A percentile compares a stretch with the other conserved stretches of the same genome.
Evolutionary conservation across 2,888 invertebrate genomes (phyloP).

Genomic region (Dermolepida albohirtum): DNA sequence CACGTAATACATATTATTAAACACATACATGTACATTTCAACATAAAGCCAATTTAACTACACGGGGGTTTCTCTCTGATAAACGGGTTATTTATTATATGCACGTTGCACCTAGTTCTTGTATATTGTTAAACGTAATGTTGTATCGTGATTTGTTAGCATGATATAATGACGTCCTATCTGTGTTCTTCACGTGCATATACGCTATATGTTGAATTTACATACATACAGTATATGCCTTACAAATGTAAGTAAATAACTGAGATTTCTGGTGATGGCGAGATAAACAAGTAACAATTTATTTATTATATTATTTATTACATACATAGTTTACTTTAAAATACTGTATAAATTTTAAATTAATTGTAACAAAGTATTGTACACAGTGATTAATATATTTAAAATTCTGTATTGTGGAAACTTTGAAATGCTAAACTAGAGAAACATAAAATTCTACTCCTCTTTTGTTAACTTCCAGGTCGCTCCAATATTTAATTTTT

Average conservation of each 20-base stretch:
- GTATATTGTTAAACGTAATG: slow-evolving; percentile 52
- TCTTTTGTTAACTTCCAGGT: too few relatives aligned
- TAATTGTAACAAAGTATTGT: too few relatives aligned
- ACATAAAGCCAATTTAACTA: slow-evolving; percentile 12
- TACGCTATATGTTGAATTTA: too few relatives aligned
- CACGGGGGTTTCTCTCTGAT: slow-evolving; percentile 45
- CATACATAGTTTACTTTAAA: too few relatives aligned
- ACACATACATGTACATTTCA: slow-evolving; percentile 20
- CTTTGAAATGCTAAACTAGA: too few relatives aligned
- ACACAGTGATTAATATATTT: too few relatives aligned
- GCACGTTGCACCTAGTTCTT: slow-evolving; percentile 48
- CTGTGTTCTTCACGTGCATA: slow-evolving; percentile 15
- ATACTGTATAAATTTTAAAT: too few relatives aligned
- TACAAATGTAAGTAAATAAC: neutral
- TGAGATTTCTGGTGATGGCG: neutral
- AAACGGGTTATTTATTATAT: slow-evolving; percentile 52
- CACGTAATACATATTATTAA: slow-evolving; percentile 25
- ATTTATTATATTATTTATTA: neutral
- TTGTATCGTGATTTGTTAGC: slow-evolving; percentile 52
- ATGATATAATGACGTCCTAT: slow-evolving; percentile 47
- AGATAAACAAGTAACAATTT: slow-evolving; percentile 2
- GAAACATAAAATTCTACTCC: too few relatives aligned
- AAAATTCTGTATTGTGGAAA: too few relatives aligned
- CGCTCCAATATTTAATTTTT: too few relatives aligned
- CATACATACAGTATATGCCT: too few relatives aligned